These are phyloP conservation scores for Phyllotis vaccarum DNA, from an alignment of 2,797 vertebrate species.

Conservation along the genomic window DNA sequence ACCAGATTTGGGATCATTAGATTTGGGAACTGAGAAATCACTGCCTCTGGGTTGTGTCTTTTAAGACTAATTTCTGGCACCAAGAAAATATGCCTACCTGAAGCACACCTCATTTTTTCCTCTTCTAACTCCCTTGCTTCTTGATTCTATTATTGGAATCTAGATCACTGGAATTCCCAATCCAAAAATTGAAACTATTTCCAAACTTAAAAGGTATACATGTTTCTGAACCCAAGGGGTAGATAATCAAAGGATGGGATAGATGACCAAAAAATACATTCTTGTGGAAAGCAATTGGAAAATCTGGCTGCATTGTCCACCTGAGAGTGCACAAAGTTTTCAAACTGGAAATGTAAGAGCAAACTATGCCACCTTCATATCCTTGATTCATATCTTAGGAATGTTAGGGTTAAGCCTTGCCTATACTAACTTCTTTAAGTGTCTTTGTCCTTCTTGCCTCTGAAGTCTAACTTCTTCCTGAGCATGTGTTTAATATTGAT, in stretches of 20 bases:
- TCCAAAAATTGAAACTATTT: no score
- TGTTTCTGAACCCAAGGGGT: not conserved
- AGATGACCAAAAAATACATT: no score
- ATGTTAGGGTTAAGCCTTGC: not conserved
- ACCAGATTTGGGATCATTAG: no score
- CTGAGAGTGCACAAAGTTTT: not conserved
- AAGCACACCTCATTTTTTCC: no score
- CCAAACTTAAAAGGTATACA: not conserved
- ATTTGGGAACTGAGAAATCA: no score
- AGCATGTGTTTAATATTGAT: constrained; percentile 37
- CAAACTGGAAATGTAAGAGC: not conserved
- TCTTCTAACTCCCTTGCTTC: no score
- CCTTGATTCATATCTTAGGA: constrained; percentile 34
- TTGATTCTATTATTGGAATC: no score
- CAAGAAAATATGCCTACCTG: no score
- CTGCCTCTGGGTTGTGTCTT: no score
- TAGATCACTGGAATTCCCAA: no score
- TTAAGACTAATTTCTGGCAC: no score
- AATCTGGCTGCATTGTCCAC: not conserved
- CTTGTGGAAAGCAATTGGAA: not conserved
- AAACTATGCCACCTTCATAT: constrained; percentile 20
- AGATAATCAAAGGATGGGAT: not conserved
- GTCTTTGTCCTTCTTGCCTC: constrained; percentile 11
- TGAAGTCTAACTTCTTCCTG: constrained; percentile 28
- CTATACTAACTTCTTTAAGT: not conserved